Evolutionary conservation across 2,113 vertebrate genomes (phyloP).

Genomic region (Marcusenius ussheri): DNA sequence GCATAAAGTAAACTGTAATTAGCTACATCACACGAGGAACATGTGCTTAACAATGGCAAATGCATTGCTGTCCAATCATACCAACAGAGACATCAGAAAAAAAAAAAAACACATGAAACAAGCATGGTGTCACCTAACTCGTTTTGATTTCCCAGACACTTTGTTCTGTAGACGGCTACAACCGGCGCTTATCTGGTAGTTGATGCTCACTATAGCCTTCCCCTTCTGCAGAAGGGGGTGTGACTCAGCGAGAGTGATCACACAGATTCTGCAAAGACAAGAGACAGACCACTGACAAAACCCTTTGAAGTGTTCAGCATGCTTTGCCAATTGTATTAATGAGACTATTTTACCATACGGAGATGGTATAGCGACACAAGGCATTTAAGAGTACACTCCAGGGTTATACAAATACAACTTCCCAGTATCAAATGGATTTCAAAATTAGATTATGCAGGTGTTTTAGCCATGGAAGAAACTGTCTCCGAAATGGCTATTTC

Average conservation of each 20-base stretch:
- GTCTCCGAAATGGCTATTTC: background rate
- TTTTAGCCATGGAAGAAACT: background rate
- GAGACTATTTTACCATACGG: background rate
- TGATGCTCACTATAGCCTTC: slow-evolving; percentile 74
- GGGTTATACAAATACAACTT: background rate
- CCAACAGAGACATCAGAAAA: background rate
- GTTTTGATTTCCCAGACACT: slow-evolving; percentile 93
- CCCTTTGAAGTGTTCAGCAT: background rate
- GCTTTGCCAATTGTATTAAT: background rate
- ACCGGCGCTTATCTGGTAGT: slow-evolving; percentile 88
- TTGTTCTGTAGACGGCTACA: slow-evolving; percentile 94
- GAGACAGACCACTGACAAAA: background rate
- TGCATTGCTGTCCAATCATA: background rate
- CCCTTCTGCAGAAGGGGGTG: slow-evolving; percentile 85
- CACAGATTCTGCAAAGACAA: slow-evolving; percentile 72
- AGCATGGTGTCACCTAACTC: slow-evolving; percentile 59
- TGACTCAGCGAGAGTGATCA: slow-evolving; percentile 85
- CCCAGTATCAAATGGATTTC: background rate
- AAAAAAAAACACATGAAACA: background rate
- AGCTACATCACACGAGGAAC: background rate
- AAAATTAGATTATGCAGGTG: background rate
- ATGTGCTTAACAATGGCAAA: background rate
- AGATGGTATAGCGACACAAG: background rate
- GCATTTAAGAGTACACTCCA: background rate
- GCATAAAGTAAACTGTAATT: background rate